Conservation (phyloP, 2,797 vertebrate genomes). For the Cephalopachus bancanus region DNA sequence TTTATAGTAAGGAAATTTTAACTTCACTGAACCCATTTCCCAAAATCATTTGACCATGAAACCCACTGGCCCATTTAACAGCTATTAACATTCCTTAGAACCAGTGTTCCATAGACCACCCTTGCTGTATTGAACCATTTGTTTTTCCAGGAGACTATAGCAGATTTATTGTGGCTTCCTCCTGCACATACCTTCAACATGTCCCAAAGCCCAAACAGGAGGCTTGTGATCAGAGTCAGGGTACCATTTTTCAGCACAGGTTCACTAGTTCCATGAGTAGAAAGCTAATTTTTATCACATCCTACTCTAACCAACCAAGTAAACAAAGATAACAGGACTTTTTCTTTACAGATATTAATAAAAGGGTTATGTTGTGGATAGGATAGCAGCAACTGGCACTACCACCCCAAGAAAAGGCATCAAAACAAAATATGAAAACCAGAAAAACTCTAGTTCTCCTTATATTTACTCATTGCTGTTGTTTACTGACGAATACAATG, state of each 20-base stretch:
- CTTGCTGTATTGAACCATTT: neutral
- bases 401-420: slow-evolving; percentile 16
- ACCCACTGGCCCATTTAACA: slow-evolving; percentile 26
- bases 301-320: slow-evolving; percentile 42
- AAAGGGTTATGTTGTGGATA: neutral
- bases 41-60: slow-evolving; percentile 51
- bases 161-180: slow-evolving; percentile 38
- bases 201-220: neutral
- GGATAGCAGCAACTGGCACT: neutral
- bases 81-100: slow-evolving; percentile 43
- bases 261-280: neutral
- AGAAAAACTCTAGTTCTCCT: slow-evolving; percentile 50
- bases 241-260: neutral
- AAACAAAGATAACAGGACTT: slow-evolving; percentile 36
- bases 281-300: slow-evolving; percentile 18
- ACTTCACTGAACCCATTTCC: slow-evolving; percentile 50
- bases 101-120: neutral
- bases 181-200: neutral
- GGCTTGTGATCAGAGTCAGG: neutral
- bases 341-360: neutral
- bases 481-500: slow-evolving; percentile 33
- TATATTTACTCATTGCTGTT: slow-evolving; percentile 6
- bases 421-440: neutral
- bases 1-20: slow-evolving; percentile 52
- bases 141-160: slow-evolving; percentile 51